Evolutionary conservation across 2,113 vertebrate species (phyloP).

Genomic region (Podarcis muralis): DNA sequence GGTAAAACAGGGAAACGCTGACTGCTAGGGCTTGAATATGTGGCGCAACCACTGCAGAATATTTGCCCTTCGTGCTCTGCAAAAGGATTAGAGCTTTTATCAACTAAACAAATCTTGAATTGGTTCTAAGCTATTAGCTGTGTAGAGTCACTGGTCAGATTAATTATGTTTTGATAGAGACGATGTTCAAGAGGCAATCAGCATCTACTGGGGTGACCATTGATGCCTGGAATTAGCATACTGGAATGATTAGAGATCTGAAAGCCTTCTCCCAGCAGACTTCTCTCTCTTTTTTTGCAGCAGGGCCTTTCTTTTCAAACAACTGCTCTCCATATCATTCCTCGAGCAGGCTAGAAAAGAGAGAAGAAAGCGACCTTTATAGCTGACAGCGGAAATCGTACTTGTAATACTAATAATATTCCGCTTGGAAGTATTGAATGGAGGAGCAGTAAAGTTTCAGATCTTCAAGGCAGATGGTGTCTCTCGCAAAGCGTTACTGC

Average conservation of each 20-base stretch:
- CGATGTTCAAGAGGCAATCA: neutral
- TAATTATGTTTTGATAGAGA: neutral
- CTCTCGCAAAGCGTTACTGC: neutral
- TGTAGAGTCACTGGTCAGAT: neutral
- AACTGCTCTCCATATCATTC: neutral
- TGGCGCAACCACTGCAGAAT: too few relatives aligned
- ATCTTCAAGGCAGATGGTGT: neutral
- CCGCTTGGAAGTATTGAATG: neutral
- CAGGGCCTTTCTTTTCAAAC: neutral
- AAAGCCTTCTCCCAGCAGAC: neutral
- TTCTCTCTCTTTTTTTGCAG: neutral
- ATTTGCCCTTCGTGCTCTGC: too few relatives aligned
- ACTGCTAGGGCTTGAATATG: too few relatives aligned
- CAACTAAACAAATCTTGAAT: neutral
- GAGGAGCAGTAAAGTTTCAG: neutral
- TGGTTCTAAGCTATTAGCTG: neutral
- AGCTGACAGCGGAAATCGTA: conserved; percentile 3
- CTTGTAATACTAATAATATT: conserved; percentile 3
- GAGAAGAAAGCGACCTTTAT: conserved; percentile 19
- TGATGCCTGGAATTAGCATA: neutral
- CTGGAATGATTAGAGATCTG: conserved; percentile 15
- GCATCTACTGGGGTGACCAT: conserved; percentile 19
- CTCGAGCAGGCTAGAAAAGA: conserved; percentile 12
- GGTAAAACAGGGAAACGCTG: too few relatives aligned
- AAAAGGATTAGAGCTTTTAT: neutral